Conservation (phyloP, 2,113 vertebrate genomes). For the Trichechus manatus region DNA sequence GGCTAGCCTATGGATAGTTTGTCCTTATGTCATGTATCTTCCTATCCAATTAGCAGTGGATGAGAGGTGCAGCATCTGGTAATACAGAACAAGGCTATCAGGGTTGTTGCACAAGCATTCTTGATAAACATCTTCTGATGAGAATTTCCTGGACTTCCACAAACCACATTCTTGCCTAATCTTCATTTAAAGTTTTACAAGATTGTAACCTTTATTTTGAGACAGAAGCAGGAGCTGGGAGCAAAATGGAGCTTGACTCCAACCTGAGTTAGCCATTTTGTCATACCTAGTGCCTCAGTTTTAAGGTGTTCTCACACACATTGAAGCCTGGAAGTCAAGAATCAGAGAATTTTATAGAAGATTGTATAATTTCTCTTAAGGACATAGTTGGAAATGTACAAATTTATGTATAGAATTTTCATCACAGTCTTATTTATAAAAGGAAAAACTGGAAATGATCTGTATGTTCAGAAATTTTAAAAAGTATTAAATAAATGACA, state of each 20-base stretch:
- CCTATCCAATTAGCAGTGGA: neutral
- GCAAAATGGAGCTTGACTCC: too few species aligned
- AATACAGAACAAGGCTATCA: neutral
- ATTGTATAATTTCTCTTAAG: conserved; percentile 46
- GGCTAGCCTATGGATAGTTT: neutral
- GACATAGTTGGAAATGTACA: neutral
- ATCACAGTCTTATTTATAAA: conserved; percentile 32
- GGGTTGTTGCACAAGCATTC: too few species aligned
- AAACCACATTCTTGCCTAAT: too few species aligned
- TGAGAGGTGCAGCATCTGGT: neutral
- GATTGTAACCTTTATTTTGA: too few species aligned
- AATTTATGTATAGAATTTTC: conserved; percentile 7
- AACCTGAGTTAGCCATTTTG: too few species aligned
- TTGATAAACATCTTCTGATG: too few species aligned
- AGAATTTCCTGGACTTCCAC: too few species aligned
- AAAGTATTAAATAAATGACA: conserved; percentile 13
- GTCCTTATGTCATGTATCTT: neutral
- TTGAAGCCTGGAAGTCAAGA: neutral
- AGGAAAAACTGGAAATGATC: conserved; percentile 16
- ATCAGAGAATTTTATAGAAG: neutral
- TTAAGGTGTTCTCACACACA: neutral
- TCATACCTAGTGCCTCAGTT: too few species aligned
- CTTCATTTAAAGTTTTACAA: too few species aligned
- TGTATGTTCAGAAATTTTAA: conserved; percentile 46
- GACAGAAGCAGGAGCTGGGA: too few species aligned